These are phyloP conservation scores for Okamejei kenojei DNA, from an alignment of 2,797 vertebrate species.

Conservation along the genomic window DNA sequence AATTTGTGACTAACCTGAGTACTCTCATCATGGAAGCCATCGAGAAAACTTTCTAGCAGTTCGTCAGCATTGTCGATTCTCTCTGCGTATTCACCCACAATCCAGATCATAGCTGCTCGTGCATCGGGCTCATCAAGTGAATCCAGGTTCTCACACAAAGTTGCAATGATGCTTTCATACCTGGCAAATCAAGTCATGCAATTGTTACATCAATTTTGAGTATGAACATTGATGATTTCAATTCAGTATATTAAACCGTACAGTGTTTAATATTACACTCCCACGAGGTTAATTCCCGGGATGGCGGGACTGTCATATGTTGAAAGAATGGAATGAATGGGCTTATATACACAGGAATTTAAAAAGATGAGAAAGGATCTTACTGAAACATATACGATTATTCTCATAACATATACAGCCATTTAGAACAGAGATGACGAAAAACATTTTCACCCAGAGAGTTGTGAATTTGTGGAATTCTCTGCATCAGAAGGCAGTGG, in stretches of 20 bases:
- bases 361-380: too few relatives aligned
- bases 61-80: slow-evolving; percentile 96
- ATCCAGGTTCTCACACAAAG: slow-evolving; percentile 92
- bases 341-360: too few relatives aligned
- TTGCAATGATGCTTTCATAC: slow-evolving; percentile 98
- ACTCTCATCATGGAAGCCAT: slow-evolving; percentile 97
- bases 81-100: slow-evolving; percentile 93
- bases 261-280: not conserved
- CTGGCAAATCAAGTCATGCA: slow-evolving; percentile 50
- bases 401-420: too few relatives aligned
- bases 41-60: slow-evolving; percentile 90
- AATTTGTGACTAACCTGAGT: slow-evolving; percentile 70
- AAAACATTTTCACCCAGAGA: too few relatives aligned
- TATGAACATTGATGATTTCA: not conserved
- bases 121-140: slow-evolving; percentile 94
- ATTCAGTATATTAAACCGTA: not conserved
- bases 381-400: too few relatives aligned
- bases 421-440: too few relatives aligned
- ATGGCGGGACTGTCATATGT: too few relatives aligned
- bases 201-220: not conserved
- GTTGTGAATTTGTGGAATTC: too few relatives aligned
- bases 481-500: too few relatives aligned
- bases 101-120: slow-evolving; percentile 98
- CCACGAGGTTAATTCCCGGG: too few relatives aligned
- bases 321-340: too few relatives aligned